phyloP scores from a whole-genome alignment of 2,888 invertebrate genomes.

The Capitulum mitella region DNA sequence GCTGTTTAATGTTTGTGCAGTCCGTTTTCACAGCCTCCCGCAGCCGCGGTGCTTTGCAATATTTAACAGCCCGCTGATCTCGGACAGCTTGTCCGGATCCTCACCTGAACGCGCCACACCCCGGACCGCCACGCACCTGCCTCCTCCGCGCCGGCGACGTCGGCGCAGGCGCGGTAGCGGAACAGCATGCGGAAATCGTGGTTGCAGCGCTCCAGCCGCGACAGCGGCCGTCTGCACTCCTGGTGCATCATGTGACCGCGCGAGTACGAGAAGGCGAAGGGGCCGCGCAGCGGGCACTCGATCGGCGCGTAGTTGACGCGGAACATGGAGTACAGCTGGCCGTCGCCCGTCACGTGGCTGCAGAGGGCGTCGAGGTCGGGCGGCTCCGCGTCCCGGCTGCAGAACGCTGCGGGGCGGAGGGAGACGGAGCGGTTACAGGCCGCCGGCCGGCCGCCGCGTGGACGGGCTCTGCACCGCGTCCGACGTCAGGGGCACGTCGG shows the following conservation, averaged over 20 bases:
- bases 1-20: no score
- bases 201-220: constrained; percentile 88
- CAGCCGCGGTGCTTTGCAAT: no score
- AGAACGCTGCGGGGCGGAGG: not conserved
- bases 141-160: constrained; percentile 81
- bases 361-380: constrained; percentile 61
- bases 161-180: constrained; percentile 88
- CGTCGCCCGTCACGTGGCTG: constrained; percentile 80
- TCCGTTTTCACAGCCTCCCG: no score
- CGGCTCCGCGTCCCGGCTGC: not conserved
- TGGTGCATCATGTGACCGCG: constrained; percentile 61
- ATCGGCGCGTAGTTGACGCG: constrained; percentile 78
- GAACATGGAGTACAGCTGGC: constrained; percentile 80
- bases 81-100: no score
- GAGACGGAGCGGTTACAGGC: no score
- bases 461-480: no score
- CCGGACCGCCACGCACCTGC: constrained; percentile 56
- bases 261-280: constrained; percentile 88
- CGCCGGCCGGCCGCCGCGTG: no score
- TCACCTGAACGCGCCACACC: not conserved
- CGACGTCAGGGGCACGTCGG: no score
- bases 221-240: constrained; percentile 79
- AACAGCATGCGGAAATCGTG: constrained; percentile 82
- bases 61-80: no score
- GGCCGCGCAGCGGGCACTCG: constrained; percentile 80